Evolutionary conservation across 2,113 vertebrate species (phyloP).

Genomic region (Porphyrio hochstetteri): DNA sequence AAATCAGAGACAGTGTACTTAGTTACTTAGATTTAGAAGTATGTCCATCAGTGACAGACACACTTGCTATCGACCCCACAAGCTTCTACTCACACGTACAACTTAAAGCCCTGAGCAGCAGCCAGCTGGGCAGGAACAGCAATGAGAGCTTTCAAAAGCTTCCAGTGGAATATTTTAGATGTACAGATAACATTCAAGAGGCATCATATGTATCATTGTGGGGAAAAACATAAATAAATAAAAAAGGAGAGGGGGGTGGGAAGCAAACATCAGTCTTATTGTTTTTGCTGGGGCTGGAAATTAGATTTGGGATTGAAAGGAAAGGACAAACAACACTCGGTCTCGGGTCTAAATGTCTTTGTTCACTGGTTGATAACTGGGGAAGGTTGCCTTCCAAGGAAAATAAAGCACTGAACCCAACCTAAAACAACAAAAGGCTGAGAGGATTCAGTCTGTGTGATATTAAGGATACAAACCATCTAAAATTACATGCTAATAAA

Average conservation of each 20-base stretch:
- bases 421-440: neutral
- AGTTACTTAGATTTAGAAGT: fast-evolving
- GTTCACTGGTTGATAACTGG: neutral
- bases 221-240: neutral
- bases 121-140: neutral
- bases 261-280: neutral
- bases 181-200: neutral
- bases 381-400: constrained; percentile 28
- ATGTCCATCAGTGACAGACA: neutral
- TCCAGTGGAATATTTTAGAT: constrained; percentile 12
- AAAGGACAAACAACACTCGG: neutral
- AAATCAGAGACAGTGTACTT: neutral
- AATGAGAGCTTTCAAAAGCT: neutral
- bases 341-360: neutral
- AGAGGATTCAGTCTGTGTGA: constrained; percentile 9
- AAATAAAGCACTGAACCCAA: constrained; percentile 13
- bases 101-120: neutral
- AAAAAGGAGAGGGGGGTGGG: no score
- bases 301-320: neutral
- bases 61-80: neutral
- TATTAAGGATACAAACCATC: constrained; percentile 1
- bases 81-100: neutral
- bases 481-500: constrained; percentile 21
- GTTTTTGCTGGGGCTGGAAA: constrained; percentile 25
- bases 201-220: neutral